These are phyloP conservation scores for Tridacna crocea DNA, from an alignment of 2,888 invertebrate genomes.

Conservation along the genomic window DNA sequence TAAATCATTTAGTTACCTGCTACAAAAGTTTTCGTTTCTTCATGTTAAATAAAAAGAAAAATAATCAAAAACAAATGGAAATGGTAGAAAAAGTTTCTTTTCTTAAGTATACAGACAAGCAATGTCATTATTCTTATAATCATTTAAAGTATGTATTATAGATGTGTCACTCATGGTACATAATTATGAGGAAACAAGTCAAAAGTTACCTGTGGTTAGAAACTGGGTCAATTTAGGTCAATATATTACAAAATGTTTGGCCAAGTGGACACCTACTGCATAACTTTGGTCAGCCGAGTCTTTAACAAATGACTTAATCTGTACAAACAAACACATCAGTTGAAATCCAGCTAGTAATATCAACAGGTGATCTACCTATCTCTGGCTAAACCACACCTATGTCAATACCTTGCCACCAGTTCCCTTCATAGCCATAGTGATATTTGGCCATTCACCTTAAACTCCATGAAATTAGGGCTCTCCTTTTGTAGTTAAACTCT, in stretches of 20 bases:
- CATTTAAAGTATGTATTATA: no score
- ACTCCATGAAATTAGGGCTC: no score
- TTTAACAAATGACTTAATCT: slow-evolving; percentile 28
- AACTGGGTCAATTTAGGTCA: slow-evolving; percentile 22
- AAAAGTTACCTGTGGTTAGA: background rate
- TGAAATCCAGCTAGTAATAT: slow-evolving; percentile 21
- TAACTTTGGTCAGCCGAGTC: slow-evolving; percentile 28
- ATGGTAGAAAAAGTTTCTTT: no score
- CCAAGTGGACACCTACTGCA: slow-evolving; percentile 22
- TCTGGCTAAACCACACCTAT: slow-evolving; percentile 15
- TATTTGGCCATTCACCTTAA: slow-evolving; percentile 12
- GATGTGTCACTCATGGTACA: no score
- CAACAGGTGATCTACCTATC: slow-evolving; percentile 19
- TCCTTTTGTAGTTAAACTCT: no score
- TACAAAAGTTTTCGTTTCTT: no score
- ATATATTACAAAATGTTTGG: slow-evolving; percentile 1
- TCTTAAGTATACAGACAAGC: no score
- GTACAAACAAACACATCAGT: slow-evolving; percentile 32
- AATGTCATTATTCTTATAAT: no score
- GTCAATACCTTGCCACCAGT: slow-evolving; percentile 12
- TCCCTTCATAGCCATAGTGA: slow-evolving; percentile 1
- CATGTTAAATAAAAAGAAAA: no score
- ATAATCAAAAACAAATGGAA: no score
- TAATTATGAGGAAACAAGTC: no score
- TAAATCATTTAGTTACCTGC: no score